phyloP scores from a whole-genome alignment of 2,888 invertebrate species.

The Axea sp. region DNA sequence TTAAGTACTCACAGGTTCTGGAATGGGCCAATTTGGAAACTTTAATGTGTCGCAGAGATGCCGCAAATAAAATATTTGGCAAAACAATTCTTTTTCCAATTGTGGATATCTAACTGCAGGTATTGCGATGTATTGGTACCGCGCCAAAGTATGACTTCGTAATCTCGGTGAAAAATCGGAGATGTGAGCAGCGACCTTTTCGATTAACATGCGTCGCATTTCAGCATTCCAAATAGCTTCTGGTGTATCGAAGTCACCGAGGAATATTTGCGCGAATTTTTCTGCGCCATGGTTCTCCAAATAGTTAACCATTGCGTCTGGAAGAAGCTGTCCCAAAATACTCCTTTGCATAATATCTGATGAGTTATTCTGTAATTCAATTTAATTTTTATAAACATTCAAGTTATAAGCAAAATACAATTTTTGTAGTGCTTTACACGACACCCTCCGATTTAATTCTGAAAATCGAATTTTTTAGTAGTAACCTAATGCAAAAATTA shows the following conservation, averaged over 20 bases:
- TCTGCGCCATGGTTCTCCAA: constrained; percentile 99
- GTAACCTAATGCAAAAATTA: no score
- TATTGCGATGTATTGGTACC: constrained; percentile 97
- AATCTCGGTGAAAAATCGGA: constrained; percentile 98
- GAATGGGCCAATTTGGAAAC: constrained; percentile 99
- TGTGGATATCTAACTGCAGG: constrained; percentile 96
- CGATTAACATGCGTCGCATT: constrained; percentile 97
- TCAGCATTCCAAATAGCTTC: constrained; percentile 99
- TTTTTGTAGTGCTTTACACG: background rate
- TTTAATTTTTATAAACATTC: no score
- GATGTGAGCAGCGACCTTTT: constrained; percentile 97
- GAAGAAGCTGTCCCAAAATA: constrained; percentile 94
- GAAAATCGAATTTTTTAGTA: no score
- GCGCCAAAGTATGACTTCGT: constrained; percentile 95
- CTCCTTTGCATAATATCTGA: constrained; percentile 95
- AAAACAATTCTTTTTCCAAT: constrained; percentile 97
- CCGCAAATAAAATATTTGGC: constrained; percentile 98
- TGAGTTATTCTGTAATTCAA: constrained; percentile 73
- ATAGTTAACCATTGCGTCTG: constrained; percentile 99
- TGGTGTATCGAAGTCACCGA: constrained; percentile 99
- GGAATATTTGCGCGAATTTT: constrained; percentile 97
- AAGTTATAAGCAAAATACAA: background rate
- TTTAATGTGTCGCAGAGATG: constrained; percentile 94
- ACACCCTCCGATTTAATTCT: no score
- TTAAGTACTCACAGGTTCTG: constrained; percentile 88